Percentiles rank a stretch among this genome's conserved stretches.
These are phyloP conservation scores for Branchinecta sandiegonensis DNA, from an alignment of 2,888 invertebrate species.

Conservation along the genomic window DNA sequence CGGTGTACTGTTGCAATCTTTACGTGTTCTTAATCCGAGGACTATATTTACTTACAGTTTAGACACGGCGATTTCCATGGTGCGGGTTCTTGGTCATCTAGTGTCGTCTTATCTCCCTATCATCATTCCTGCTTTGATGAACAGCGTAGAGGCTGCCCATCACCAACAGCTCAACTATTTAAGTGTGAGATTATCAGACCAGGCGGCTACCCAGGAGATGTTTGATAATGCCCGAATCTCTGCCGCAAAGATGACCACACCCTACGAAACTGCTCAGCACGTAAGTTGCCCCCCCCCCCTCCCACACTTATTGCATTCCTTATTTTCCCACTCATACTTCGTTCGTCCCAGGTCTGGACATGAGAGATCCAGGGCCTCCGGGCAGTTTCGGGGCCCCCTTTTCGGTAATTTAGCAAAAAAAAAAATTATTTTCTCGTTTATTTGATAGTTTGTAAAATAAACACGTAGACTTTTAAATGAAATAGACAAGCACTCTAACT, in stretches of 20 bases:
- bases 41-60: conserved; percentile 41
- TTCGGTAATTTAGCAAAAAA: too few relatives aligned
- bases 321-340: too few relatives aligned
- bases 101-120: conserved; percentile 64
- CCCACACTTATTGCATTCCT: too few relatives aligned
- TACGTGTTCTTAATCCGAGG: too few relatives aligned
- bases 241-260: conserved; percentile 67
- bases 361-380: conserved; percentile 5
- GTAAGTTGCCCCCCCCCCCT: conserved; percentile 35
- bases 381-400: not conserved
- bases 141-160: conserved; percentile 75
- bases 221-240: conserved; percentile 65
- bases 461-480: too few relatives aligned
- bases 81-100: conserved; percentile 59
- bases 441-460: too few relatives aligned
- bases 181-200: conserved; percentile 53
- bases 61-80: conserved; percentile 69
- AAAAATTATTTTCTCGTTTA: too few relatives aligned
- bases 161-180: conserved; percentile 61
- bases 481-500: too few relatives aligned
- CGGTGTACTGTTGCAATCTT: too few relatives aligned
- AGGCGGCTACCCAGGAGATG: conserved; percentile 53
- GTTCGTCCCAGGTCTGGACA: too few relatives aligned
- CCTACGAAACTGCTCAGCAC: conserved; percentile 71
- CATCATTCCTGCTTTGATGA: conserved; percentile 66